Conservation (phyloP, 2,113 vertebrate species). For the Ivindomyrus marchei region DNA sequence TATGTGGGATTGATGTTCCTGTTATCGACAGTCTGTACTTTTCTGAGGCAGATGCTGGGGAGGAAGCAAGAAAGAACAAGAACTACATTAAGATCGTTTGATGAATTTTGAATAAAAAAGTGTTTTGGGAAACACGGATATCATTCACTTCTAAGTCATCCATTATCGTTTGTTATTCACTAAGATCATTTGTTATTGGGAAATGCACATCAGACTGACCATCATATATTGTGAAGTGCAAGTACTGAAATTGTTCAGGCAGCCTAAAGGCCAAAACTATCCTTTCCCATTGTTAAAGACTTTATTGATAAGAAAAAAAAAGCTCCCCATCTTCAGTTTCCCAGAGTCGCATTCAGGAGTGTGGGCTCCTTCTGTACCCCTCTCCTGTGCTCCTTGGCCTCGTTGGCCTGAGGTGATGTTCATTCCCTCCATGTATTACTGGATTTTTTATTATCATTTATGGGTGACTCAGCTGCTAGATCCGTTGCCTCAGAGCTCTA, state of each 20-base stretch:
- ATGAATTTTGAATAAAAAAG: background rate
- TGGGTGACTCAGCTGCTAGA: background rate
- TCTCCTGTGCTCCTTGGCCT: background rate
- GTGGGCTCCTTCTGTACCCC: background rate
- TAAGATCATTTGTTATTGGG: background rate
- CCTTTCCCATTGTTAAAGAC: slow-evolving; percentile 18
- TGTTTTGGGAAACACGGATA: background rate
- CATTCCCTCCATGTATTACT: slow-evolving; percentile 8
- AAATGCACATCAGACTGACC: background rate
- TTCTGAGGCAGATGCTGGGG: no score
- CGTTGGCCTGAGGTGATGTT: background rate
- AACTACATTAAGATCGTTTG: background rate
- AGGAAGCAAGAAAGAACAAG: background rate
- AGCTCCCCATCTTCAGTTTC: background rate
- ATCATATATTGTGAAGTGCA: background rate
- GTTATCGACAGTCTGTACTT: no score
- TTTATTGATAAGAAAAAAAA: slow-evolving; percentile 16
- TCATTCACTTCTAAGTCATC: background rate
- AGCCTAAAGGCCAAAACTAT: slow-evolving; percentile 5
- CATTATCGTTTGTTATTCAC: background rate
- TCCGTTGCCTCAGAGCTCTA: background rate
- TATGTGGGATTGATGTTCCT: no score
- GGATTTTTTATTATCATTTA: background rate
- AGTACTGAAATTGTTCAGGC: slow-evolving; percentile 3
- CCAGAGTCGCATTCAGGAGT: background rate